Evolutionary conservation across 2,113 vertebrate genomes (phyloP).

Genomic region (Malurus elegans): DNA sequence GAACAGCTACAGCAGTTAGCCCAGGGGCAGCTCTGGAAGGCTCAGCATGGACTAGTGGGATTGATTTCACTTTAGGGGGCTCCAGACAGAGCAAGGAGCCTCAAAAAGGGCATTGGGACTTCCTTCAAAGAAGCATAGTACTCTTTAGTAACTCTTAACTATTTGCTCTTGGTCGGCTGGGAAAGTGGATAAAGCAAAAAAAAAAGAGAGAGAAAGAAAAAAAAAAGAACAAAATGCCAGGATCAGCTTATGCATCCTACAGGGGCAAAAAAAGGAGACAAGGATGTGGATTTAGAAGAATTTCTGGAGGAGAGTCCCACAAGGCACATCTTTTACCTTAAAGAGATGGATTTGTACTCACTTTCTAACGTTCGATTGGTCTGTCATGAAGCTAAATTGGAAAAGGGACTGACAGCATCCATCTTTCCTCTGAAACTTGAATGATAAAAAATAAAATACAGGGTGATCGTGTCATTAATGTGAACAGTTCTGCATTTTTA

Average conservation of each 20-base stretch:
- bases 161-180: background rate
- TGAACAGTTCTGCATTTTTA: background rate
- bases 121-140: background rate
- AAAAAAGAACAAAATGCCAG: accelerated
- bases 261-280: background rate
- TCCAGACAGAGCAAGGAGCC: background rate
- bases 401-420: background rate
- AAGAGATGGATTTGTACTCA: background rate
- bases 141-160: background rate
- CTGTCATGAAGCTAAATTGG: background rate
- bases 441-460: background rate
- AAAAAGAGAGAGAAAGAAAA: too few species aligned
- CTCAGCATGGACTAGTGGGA: background rate
- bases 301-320: background rate
- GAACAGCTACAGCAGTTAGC: background rate
- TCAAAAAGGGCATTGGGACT: background rate
- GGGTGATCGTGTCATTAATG: background rate
- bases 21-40: background rate
- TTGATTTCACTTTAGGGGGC: background rate
- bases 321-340: background rate
- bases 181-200: background rate
- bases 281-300: background rate
- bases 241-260: background rate
- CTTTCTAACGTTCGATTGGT: background rate
- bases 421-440: background rate